Conservation (phyloP, 2,113 vertebrate species). For the Proteles cristata region DNA sequence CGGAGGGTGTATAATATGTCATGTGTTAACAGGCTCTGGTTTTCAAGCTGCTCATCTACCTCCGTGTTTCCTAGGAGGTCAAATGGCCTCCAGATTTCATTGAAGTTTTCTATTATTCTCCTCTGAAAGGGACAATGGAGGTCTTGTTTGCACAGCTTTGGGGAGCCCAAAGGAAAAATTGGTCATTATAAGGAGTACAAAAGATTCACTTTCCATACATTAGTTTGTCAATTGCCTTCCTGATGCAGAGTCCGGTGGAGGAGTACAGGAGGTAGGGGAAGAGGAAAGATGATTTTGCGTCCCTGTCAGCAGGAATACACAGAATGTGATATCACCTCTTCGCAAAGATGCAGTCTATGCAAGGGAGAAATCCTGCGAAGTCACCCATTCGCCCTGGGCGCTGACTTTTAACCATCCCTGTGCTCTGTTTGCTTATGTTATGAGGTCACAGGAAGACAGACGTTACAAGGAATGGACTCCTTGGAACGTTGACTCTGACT, state of each 20-base stretch:
- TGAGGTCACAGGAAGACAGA: background rate
- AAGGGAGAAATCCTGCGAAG: conserved; percentile 70
- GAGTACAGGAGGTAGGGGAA: conserved; percentile 54
- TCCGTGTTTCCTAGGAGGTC: conserved; percentile 83
- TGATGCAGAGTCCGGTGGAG: conserved; percentile 82
- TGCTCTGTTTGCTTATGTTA: background rate
- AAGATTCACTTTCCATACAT: conserved; percentile 87
- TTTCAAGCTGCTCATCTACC: conserved; percentile 77
- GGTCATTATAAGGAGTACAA: conserved; percentile 86
- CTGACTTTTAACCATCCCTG: conserved; percentile 33
- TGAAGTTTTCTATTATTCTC: conserved; percentile 88
- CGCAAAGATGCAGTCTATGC: conserved; percentile 79
- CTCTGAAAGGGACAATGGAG: conserved; percentile 86
- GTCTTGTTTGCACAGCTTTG: conserved; percentile 89
- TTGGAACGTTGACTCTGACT: background rate
- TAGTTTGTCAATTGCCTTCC: conserved; percentile 87
- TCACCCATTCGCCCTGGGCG: conserved; percentile 20
- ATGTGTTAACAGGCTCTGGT: conserved; percentile 41
- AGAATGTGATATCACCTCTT: conserved; percentile 82
- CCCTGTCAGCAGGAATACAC: conserved; percentile 85
- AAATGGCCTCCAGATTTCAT: conserved; percentile 88
- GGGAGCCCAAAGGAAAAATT: conserved; percentile 86
- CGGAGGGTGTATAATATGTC: conserved; percentile 48
- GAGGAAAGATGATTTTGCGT: conserved; percentile 83
- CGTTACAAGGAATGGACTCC: background rate